Base-by-base conservation (phyloP, 2,888 invertebrate species). In the Habroteleia sp. region DNA sequence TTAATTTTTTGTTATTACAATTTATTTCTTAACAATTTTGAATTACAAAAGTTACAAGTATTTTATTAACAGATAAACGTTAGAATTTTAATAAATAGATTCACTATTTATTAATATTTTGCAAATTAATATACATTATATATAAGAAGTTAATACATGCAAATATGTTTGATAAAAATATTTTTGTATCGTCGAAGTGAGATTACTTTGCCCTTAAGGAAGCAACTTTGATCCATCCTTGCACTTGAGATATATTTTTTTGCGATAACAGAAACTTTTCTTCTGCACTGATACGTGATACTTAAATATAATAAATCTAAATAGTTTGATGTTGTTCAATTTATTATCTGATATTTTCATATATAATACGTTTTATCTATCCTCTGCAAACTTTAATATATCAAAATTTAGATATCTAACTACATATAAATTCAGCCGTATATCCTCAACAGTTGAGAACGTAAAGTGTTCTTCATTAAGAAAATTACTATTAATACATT, bases 201-300 rank as follows among this genome's bases (percentile, higher is more conserved):
- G 39, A 39, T 39, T 54, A 39, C 29, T 54, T 29, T 54, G 41
- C 41, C 11, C 41, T 29, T 39, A 41, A 39, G 27, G 54, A 39
- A 39, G 29, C 25, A 54, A 54, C 10, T 54, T 41, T 54, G 29
- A 54, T 39, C 54, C 39, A 29, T 54, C 16, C 54, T 39, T 54
- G 39, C 25, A 17, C 37, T 17, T n/a, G 3, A 54, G 54, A 29
- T 41, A 39, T 17, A 25, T 27, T 13, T 17, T 13, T 39, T 54
- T 41, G 8, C 41, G 54, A 54, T 54, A 54, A 54, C 39, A 41
- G 8, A 25, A 39, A 54, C 39, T 52, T 54, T 54, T 25, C 52
- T 27, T 25, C 37, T 13, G 14, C 13, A 35, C 27, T 52, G 52
- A 25, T 37, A 23, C 27, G 14, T 37, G 27, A 25, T 52, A 52